Evolutionary conservation across 2,113 vertebrate genomes (phyloP), one percentile per base, ranked within the genome.

Genomic region (Nannospalax galili): DNA sequence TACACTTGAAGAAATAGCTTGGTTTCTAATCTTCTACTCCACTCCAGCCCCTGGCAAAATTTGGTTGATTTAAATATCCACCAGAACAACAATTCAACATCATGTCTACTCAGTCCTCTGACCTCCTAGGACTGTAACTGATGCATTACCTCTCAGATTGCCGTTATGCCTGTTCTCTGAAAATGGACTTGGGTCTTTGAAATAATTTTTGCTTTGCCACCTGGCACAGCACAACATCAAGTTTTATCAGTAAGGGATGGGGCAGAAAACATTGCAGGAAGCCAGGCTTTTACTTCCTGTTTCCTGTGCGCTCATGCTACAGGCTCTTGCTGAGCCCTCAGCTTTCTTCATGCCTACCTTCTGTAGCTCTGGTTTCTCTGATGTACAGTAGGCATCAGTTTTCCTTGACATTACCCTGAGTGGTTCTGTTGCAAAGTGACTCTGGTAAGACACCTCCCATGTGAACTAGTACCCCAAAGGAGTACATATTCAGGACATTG

Each of bases 261-360:
- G 26, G 9, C 32, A 52, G 16, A 45, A 95, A 52, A 95, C 45
- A 7, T 4, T 77, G 75, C 64, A 79, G 58, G 56, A 86, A 94
- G 70, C 78, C 67, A 20, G 48, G 58, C 24, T 40, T 91, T 91
- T 69, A 72, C 81, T 93, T 96, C 91, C 89, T 89, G 89, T 92
- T 95, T 91, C 74, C 92, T 85, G 48, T 91, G 79, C 42, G 40
- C 48, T 93, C 69, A 4, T 28, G n/a, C 64, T 35, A 35, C 42
- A 58, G 45, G 26, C 67, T 89, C 26, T 65, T 15, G 40, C 11
- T 9, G 5, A 85, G 42, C 22, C 84, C 42, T 15, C 17, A 10
- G 64, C 19, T 88, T 90, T 92, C 62, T 32, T 56, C 40, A 52
- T 45, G 14, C 40, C 45, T 28, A 6, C 28, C 56, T 88, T 84